These are phyloP conservation scores for Diarsia rubi DNA, from an alignment of 2,888 invertebrate species.

Conservation along the genomic window DNA sequence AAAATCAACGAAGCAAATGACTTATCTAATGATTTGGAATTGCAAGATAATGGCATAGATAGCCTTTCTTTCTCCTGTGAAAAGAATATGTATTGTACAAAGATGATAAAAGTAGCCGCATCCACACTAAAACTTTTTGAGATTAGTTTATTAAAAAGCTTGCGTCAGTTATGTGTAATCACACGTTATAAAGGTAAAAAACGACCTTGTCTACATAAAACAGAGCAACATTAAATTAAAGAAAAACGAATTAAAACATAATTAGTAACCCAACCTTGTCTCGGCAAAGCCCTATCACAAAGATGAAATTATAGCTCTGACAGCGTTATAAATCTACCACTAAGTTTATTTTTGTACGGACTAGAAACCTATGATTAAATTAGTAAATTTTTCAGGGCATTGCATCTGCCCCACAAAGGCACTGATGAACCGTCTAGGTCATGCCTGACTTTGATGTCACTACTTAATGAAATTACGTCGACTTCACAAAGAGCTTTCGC, in stretches of 20 bases:
- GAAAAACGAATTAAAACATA: constrained; percentile 6
- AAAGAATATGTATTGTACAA: not conserved
- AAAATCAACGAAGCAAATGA: not conserved
- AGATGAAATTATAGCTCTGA: constrained; percentile 12
- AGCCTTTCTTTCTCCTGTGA: not conserved
- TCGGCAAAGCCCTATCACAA: not conserved
- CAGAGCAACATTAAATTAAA: constrained; percentile 6
- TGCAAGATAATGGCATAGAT: not conserved
- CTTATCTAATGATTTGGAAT: not conserved
- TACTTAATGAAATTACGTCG: constrained; percentile 52
- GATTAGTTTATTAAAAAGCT: not conserved
- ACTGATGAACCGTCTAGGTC: constrained; percentile 24
- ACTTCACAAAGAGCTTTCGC: constrained; percentile 47
- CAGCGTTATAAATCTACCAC: constrained; percentile 6
- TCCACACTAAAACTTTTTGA: not conserved
- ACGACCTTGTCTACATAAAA: not conserved
- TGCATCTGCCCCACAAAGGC: constrained; percentile 13
- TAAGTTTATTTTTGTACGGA: not conserved
- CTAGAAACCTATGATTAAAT: constrained; percentile 6
- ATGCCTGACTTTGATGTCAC: constrained; percentile 45
- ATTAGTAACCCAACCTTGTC: constrained; percentile 5
- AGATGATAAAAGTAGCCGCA: not conserved
- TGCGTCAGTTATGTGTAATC: not conserved
- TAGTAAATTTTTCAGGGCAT: constrained; percentile 19
- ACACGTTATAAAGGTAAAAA: not conserved